A percentile compares a stretch with the other conserved stretches of the same genome.
Evolutionary conservation across 2,113 vertebrate species (phyloP).

Genomic region (Natator depressus): DNA sequence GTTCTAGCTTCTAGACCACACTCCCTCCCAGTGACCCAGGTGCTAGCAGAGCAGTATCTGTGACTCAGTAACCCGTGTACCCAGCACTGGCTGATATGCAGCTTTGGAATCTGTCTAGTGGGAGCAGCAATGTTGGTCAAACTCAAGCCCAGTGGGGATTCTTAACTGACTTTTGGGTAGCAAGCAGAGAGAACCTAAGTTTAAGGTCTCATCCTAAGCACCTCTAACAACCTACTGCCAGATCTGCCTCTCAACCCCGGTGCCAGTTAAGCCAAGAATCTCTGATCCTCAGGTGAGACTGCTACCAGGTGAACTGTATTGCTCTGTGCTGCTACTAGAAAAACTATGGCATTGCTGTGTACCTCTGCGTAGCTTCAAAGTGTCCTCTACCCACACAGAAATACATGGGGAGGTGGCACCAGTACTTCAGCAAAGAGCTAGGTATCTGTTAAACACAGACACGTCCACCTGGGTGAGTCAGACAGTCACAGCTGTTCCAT

Average conservation of each 20-base stretch:
- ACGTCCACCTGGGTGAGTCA: neutral
- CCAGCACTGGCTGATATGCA: rapidly evolving
- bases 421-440: rapidly evolving
- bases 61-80: neutral
- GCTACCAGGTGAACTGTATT: rapidly evolving
- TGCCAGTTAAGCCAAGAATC: rapidly evolving
- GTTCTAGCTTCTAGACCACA: neutral
- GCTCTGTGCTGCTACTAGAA: rapidly evolving
- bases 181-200: neutral
- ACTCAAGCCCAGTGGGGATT: neutral
- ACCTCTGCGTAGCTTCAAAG: neutral
- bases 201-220: neutral
- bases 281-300: neutral
- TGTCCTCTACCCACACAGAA: neutral
- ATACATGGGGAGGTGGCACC: rapidly evolving
- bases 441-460: neutral
- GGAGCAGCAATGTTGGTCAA: neutral
- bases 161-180: neutral
- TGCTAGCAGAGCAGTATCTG: neutral
- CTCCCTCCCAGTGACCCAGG: neutral
- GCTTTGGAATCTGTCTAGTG: neutral
- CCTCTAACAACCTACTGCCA: rapidly evolving
- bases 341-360: neutral
- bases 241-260: rapidly evolving
- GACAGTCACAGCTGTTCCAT: neutral